A percentile compares a stretch with the other conserved stretches of the same genome.
Evolutionary conservation across 1,140 invertebrate genomes (phyloP).

Genomic region (Halesus radiatus): DNA sequence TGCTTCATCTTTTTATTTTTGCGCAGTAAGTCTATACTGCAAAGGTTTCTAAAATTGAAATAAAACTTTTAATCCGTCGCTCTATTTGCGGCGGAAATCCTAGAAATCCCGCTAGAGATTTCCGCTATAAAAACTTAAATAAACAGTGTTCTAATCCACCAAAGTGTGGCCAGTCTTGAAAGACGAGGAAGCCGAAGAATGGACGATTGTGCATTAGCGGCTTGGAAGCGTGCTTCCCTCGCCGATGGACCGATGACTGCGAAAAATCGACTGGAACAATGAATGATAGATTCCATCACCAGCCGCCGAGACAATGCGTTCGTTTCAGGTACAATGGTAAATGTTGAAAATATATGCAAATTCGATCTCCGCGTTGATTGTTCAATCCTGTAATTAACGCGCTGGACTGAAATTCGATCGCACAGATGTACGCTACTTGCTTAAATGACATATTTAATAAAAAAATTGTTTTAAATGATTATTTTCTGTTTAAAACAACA

Average conservation of each 20-base stretch:
- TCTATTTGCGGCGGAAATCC: conserved; percentile 17
- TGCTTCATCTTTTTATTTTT: too few species aligned
- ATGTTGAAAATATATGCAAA: conserved; percentile 13
- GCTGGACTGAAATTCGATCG: conserved; percentile 1
- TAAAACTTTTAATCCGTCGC: background rate
- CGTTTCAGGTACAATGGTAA: conserved; percentile 26
- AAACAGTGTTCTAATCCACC: background rate
- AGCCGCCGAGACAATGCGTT: conserved; percentile 15
- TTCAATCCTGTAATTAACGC: conserved; percentile 25
- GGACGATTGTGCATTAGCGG: conserved; percentile 13
- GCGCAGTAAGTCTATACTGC: too few species aligned
- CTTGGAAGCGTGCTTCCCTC: conserved; percentile 5
- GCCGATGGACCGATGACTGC: conserved; percentile 13
- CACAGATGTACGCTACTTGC: background rate
- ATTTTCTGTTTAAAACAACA: too few species aligned
- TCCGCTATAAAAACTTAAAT: conserved; percentile 1
- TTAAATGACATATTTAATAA: background rate
- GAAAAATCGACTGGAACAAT: conserved; percentile 32
- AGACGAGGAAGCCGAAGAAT: conserved; percentile 35
- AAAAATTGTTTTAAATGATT: too few species aligned
- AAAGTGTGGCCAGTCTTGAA: conserved; percentile 14
- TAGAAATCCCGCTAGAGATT: conserved; percentile 6
- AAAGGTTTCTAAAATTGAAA: too few species aligned
- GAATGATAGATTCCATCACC: conserved; percentile 40
- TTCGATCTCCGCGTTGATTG: conserved; percentile 1